These are phyloP conservation scores for Crambe crambe DNA, from an alignment of 37 sponge, comb jelly and placozoan species.

Conservation along the genomic window DNA sequence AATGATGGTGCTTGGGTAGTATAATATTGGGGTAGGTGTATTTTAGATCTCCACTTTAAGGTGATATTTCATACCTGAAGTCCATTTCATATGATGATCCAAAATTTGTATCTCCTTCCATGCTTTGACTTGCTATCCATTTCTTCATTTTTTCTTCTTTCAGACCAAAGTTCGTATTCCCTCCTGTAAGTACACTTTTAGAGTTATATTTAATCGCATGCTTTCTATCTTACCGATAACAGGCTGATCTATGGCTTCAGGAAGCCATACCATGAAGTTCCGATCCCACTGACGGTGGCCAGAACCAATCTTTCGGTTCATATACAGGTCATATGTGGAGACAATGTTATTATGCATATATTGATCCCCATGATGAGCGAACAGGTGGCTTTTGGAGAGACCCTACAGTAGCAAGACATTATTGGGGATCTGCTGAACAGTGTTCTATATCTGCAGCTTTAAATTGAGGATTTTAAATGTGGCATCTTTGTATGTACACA, in stretches of 20 bases:
- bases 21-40: too few species aligned
- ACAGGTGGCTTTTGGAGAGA: slow-evolving; percentile 64
- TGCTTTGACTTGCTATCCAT: slow-evolving; percentile 56
- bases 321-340: slow-evolving; percentile 82
- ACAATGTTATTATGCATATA: slow-evolving; percentile 66
- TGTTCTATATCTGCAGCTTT: too few species aligned
- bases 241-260: slow-evolving; percentile 83
- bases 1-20: too few species aligned
- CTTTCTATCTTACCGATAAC: slow-evolving; percentile 38
- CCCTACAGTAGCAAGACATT: slow-evolving; percentile 70
- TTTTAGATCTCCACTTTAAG: neutral
- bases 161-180: slow-evolving; percentile 66
- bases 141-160: slow-evolving; percentile 50
- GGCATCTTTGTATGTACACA: too few species aligned
- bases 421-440: too few species aligned
- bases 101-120: slow-evolving; percentile 53
- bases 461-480: too few species aligned
- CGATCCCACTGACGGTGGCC: slow-evolving; percentile 78
- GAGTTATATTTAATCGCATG: neutral
- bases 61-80: slow-evolving; percentile 37
- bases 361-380: slow-evolving; percentile 84
- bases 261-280: slow-evolving; percentile 81
- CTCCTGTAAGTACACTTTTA: slow-evolving; percentile 26
- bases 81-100: slow-evolving; percentile 23
- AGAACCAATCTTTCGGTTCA: slow-evolving; percentile 40